Evolutionary conservation across 2,113 vertebrate species (phyloP), one percentile per base, ranked within the genome.

Genomic region (Alosa alosa): DNA sequence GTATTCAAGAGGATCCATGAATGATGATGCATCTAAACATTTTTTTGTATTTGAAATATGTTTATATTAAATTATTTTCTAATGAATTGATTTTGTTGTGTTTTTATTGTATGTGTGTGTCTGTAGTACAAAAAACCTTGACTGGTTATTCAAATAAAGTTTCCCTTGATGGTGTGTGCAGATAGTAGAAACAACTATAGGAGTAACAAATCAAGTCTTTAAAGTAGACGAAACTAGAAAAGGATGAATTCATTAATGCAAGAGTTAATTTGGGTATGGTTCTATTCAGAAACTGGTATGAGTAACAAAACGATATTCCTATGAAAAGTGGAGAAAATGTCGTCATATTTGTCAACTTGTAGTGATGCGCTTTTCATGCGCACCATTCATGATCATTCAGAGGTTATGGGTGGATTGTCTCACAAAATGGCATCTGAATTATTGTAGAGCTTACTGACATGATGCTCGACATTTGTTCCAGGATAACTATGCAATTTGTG

Each of bases 1-100:
- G 96, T 96, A 97, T 91, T 90, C 44, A 84, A 82, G 75, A 85
- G 86, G 95, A 95, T 96, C 95, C 96, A 96, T 96, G 94, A 95
- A 92, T 91, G 86, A 86, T 91, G 88, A 89, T 93, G 93, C 92
- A 95, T 93, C 94, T 17, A 36, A 78, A 78, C 94, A 93, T 92
- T 96, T 91, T 95, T 95, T 94, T 91, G 94, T 93, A 92, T 96
- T 95, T 93, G 90, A 92, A 93, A 85, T 90, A 93, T 95, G 93
- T 94, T 92, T 92, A 89, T 90, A 95, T 93, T 95, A 95, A 95
- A 96, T 94, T 95, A 94, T 95, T 94, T 95, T 95, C 86, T 93
- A 91, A 92, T 86, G 83, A 91, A 22, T 84, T 25, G 46, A 45
- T 4, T 84, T 87, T 36, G 22, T 86, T 8, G 87, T 83, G 50